Evolutionary conservation across 1,140 invertebrate genomes (phyloP), one percentile per base, ranked within the genome.

Genomic region (Arion vulgaris): DNA sequence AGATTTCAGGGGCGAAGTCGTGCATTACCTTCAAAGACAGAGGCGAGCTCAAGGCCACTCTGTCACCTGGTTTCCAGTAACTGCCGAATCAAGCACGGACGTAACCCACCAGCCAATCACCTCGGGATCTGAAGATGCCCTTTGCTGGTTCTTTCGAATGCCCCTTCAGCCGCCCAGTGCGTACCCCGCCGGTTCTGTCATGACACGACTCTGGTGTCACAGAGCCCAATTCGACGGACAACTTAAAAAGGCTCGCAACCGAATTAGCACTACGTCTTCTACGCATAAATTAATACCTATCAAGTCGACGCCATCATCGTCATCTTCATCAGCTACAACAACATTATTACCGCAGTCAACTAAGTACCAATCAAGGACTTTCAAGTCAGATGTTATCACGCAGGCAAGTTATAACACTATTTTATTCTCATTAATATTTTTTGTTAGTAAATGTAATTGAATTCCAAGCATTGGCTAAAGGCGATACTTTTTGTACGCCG

Each of bases 121-220:
- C 26, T 26, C 38, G 38, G 71, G 71, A 26, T 39, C 71, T 73
- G 71, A 73, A 73, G 71, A 73, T 73, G 71, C 41, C 26, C 71
- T 49, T 41, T 73, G 71, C 38, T 73, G 71, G 71, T 41, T 34
- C 36, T 26, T n/a, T 73, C 71, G 71, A 73, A 73, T 73, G 71
- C 71, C 38, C 71, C n/a, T 32, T 32, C 71, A 73, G 71, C 34
- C 38, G 38, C 71, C 71, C 34, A 49, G 19, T 41, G 71, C 71
- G 71, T n/a, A 23, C 38, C 23, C 38, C 38, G 71, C 38, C 71
- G 71, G n/a, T 15, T n/a, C 71, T 39, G 71, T 41, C 71, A 73
- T 73, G 71, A 73, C 71, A 73, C 71, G 41, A 38, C 26, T 1
- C 71, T 49, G 19, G 71, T 39, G 38, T 73, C 11, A 39, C 71